A percentile compares a stretch with the other conserved stretches of the same genome.
phyloP scores from a whole-genome alignment of 2,888 invertebrate genomes.

The Pseudococcus jackbeardsleyi region DNA sequence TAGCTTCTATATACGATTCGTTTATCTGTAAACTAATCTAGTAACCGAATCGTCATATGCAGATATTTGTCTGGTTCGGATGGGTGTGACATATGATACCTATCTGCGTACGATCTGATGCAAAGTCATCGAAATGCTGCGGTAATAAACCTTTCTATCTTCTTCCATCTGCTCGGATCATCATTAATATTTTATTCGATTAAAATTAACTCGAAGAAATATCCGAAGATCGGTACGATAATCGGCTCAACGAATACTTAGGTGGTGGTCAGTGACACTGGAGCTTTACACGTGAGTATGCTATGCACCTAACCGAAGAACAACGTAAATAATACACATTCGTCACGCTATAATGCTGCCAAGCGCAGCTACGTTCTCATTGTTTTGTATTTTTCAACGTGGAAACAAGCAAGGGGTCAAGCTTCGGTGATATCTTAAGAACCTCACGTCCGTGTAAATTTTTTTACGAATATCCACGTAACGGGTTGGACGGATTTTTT shows the following conservation, averaged over 20 bases:
- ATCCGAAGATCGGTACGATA: not conserved
- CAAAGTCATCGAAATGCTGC: not conserved
- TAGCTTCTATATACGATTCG: not conserved
- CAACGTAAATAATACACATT: constrained; percentile 48
- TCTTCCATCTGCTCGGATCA: not conserved
- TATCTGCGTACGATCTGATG: not conserved
- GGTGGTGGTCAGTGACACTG: constrained; percentile 58
- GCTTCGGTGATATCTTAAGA: not conserved
- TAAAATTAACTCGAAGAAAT: not conserved
- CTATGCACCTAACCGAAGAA: not conserved
- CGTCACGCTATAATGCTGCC: constrained; percentile 25
- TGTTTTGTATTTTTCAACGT: constrained; percentile 50
- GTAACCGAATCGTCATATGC: not conserved
- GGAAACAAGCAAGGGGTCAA: constrained; percentile 14
- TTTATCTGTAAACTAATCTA: not conserved
- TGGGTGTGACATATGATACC: constrained; percentile 13
- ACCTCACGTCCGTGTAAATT: not conserved
- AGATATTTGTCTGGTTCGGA: not conserved
- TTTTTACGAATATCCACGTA: not conserved
- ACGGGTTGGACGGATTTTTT: not conserved
- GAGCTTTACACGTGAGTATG: constrained; percentile 45
- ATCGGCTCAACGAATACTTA: not conserved
- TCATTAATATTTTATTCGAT: not conserved
- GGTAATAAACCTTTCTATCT: not conserved
- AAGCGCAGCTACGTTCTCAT: constrained; percentile 48